phyloP scores from a whole-genome alignment of 2,797 vertebrate genomes.

The Danio tinwini region DNA sequence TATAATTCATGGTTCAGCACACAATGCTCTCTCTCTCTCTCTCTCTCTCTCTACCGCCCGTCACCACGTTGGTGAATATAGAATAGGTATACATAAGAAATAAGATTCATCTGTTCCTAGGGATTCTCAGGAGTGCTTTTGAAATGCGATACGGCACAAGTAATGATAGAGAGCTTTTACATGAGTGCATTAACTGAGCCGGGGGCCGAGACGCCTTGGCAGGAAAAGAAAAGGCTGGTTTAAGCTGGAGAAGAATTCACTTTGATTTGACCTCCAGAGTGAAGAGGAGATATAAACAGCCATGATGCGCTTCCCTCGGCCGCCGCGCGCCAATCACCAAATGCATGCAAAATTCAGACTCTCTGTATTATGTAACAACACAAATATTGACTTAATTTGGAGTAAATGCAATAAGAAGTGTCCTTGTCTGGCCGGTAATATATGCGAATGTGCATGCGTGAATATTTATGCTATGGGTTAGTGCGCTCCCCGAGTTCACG shows the following conservation, averaged over 20 bases:
- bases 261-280: slow-evolving; percentile 82
- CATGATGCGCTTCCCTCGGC: slow-evolving; percentile 40
- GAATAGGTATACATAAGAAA: slow-evolving; percentile 85
- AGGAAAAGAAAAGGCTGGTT: slow-evolving; percentile 74
- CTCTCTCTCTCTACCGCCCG: slow-evolving; percentile 30
- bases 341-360: slow-evolving; percentile 63
- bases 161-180: slow-evolving; percentile 82
- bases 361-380: slow-evolving; percentile 66
- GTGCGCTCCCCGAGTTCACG: slow-evolving; percentile 52
- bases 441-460: slow-evolving; percentile 54
- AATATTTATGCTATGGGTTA: slow-evolving; percentile 66
- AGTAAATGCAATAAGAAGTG: slow-evolving; percentile 67
- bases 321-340: slow-evolving; percentile 2
- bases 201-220: slow-evolving; percentile 55
- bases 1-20: slow-evolving; percentile 83
- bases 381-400: slow-evolving; percentile 65
- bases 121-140: slow-evolving; percentile 83
- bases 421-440: slow-evolving; percentile 65
- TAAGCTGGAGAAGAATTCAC: slow-evolving; percentile 77
- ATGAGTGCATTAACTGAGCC: slow-evolving; percentile 83
- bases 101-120: slow-evolving; percentile 81
- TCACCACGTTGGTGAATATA: slow-evolving; percentile 75
- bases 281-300: slow-evolving; percentile 67
- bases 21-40: slow-evolving; percentile 75
- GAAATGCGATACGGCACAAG: slow-evolving; percentile 81